phyloP scores from a whole-genome alignment of 2,797 vertebrate species.

The Erithacus rubecula region DNA sequence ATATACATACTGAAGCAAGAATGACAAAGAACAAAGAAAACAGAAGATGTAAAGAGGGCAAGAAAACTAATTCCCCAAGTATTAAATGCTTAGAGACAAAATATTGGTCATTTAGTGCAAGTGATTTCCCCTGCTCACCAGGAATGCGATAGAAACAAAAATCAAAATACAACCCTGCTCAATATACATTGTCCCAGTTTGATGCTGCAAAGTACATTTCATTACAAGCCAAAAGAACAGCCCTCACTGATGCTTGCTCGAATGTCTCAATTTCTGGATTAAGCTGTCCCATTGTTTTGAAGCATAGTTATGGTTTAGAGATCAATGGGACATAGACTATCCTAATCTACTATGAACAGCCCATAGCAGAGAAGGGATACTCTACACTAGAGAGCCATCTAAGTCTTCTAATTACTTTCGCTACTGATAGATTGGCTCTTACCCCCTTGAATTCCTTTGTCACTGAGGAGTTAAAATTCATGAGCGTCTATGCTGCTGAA shows the following conservation, averaged over 20 bases:
- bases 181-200: not conserved
- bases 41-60: not conserved
- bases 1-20: not conserved
- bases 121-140: not conserved
- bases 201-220: conserved; percentile 18
- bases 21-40: not conserved
- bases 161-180: not conserved
- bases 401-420: conserved; percentile 79
- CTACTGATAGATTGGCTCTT: conserved; percentile 80
- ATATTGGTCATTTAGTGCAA: not conserved
- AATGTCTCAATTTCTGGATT: conserved; percentile 70
- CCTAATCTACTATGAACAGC: conserved; percentile 76
- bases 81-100: not conserved
- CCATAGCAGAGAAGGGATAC: conserved; percentile 63
- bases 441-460: conserved; percentile 80
- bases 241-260: not conserved
- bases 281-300: conserved; percentile 71
- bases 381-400: conserved; percentile 73
- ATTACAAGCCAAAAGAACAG: conserved; percentile 55
- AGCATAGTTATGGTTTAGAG: conserved; percentile 65
- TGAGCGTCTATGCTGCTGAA: conserved; percentile 78
- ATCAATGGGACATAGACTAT: conserved; percentile 71
- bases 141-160: not conserved
- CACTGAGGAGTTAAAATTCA: conserved; percentile 81
- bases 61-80: not conserved